Conservation (phyloP, 2,888 invertebrate species). For the Caenorhabditis auriculariae region DNA sequence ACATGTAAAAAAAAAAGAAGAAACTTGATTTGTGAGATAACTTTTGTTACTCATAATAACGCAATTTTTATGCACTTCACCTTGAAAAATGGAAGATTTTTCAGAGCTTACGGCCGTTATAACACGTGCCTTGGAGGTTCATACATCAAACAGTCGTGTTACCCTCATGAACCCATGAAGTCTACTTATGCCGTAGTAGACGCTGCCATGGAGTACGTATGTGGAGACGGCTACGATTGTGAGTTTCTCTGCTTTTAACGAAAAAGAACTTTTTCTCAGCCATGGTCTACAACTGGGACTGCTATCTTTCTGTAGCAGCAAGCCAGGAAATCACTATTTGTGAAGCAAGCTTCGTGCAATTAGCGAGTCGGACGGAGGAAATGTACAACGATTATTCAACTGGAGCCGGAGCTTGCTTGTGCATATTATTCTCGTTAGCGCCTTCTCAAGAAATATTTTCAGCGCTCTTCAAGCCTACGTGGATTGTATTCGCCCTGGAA, state of each 20-base stretch:
- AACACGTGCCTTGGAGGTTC: slow-evolving; percentile 42
- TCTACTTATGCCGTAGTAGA: slow-evolving; percentile 41
- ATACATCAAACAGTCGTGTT: slow-evolving; percentile 42
- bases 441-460: slow-evolving; percentile 15
- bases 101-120: slow-evolving; percentile 43
- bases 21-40: neutral
- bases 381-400: slow-evolving; percentile 44
- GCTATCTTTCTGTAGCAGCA: slow-evolving; percentile 38
- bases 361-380: slow-evolving; percentile 20
- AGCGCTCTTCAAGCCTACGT: slow-evolving; percentile 49
- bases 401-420: slow-evolving; percentile 44
- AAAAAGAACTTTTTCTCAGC: slow-evolving; percentile 17
- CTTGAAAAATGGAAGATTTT: slow-evolving; percentile 3
- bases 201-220: slow-evolving; percentile 44
- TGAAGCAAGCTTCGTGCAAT: slow-evolving; percentile 35
- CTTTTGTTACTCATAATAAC: too few relatives aligned
- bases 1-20: neutral
- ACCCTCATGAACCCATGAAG: slow-evolving; percentile 43
- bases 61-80: too few relatives aligned
- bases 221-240: slow-evolving; percentile 47
- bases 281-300: slow-evolving; percentile 49
- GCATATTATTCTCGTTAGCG: slow-evolving; percentile 10
- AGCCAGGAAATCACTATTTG: slow-evolving; percentile 37
- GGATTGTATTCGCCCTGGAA: slow-evolving; percentile 45
- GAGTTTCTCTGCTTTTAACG: neutral